A percentile compares a stretch with the other conserved stretches of the same genome.
These are phyloP conservation scores for Temnothorax nylanderi DNA, from an alignment of 1,140 invertebrate species.

Conservation along the genomic window DNA sequence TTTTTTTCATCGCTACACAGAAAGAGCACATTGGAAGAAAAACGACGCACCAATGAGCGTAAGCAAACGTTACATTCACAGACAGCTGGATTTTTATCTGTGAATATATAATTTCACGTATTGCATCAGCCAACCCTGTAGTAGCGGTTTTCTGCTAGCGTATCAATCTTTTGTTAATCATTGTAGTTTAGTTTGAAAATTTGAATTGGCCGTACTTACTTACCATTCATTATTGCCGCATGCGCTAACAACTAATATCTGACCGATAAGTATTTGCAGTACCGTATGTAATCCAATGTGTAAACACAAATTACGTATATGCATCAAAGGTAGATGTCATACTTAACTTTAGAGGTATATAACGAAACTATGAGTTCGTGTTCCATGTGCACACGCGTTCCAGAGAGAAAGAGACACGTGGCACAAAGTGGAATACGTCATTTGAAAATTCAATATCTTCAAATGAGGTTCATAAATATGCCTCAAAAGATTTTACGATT, in stretches of 20 bases:
- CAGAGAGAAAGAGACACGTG: neutral
- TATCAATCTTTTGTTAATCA: constrained; percentile 13
- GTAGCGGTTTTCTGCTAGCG: neutral
- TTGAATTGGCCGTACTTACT: constrained; percentile 53
- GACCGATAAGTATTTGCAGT: neutral
- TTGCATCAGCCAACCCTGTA: neutral
- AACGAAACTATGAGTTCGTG: neutral
- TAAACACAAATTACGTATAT: neutral
- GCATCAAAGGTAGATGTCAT: neutral
- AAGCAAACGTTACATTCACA: neutral
- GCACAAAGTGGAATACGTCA: neutral
- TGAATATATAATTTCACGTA: constrained; percentile 1
- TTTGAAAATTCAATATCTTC: neutral
- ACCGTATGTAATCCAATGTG: neutral
- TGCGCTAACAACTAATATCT: constrained; percentile 43
- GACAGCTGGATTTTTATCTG: neutral
- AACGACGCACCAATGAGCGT: neutral
- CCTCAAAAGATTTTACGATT: neutral
- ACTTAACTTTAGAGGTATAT: constrained; percentile 40
- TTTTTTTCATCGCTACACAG: neutral
- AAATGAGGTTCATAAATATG: neutral
- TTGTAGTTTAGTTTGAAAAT: constrained; percentile 32
- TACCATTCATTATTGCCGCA: constrained; percentile 28
- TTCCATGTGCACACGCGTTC: neutral
- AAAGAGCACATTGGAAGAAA: neutral